Base-by-base conservation (phyloP, 2,113 vertebrate species). In the Probosciger aterrimus region DNA sequence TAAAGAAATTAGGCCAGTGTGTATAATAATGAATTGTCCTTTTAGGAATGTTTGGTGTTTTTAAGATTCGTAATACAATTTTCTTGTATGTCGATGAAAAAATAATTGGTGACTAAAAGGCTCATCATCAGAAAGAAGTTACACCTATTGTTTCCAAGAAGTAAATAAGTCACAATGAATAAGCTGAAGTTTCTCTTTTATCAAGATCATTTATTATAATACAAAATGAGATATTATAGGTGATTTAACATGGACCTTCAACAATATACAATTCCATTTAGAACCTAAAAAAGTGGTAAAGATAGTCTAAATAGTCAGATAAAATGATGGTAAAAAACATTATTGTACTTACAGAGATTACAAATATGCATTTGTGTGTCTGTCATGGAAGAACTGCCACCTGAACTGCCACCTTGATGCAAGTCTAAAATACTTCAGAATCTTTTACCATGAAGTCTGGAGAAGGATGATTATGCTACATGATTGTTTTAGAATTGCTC, bases 391-490 rank as follows among this genome's bases (percentile, higher is more conserved):
- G 46, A 67, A 13, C 4, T 2, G 23, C 50, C 50, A 50, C 18
- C 7, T n/a, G 46, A 67, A 13, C 4, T 2, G 23, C 50, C 50
- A 50, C 18, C 7, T n/a, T 59, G 7, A 23, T 67, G 33, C 7
- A 78, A 44, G 2, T 49, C 53, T 55, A 19, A 89, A 85, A 75
- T 30, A 9, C 23, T 47, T 82, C n/a, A 41, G 37, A 63, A 41
- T 30, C 25, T 57, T 84, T 84, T 68, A 25, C 14, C 10, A 6
- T 31, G 17, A 44, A 53, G 8, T 43, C 44, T 62, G 27, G 5
- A 52, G 43, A 77, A 79, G 25, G 18, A 37, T 22, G 5, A 15
- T 30, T 43, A 14, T 0, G 0, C 14, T 33, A 7, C 0, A 0
- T 37, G n/a, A 12, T 27, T 81, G 28, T 33, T 84, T 77, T 28